These are phyloP conservation scores for Dolomedes plantarius DNA, from an alignment of 2,888 invertebrate species.

Conservation along the genomic window DNA sequence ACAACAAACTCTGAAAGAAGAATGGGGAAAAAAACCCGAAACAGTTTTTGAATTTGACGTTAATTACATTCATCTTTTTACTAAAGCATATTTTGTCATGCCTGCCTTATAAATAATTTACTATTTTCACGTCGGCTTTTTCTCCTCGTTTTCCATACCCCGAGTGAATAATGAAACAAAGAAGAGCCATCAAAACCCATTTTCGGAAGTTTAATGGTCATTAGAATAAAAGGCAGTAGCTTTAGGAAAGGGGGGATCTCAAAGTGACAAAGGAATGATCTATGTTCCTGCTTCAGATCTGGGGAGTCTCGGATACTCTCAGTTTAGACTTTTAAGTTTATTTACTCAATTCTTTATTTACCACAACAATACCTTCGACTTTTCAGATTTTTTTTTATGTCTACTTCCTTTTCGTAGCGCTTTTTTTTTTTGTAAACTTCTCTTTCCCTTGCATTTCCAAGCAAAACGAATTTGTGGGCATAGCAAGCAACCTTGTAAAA, in stretches of 20 bases:
- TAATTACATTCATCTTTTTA: not conserved
- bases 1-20: not conserved
- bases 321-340: not conserved
- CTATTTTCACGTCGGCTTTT: not conserved
- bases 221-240: constrained; percentile 28
- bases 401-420: too few relatives aligned
- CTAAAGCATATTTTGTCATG: not conserved
- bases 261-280: constrained; percentile 38
- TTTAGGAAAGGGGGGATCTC: not conserved
- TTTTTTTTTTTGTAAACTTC: too few relatives aligned
- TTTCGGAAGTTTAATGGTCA: constrained; percentile 28
- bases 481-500: too few relatives aligned
- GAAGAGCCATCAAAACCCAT: constrained; percentile 21
- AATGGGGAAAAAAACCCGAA: not conserved
- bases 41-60: constrained; percentile 1
- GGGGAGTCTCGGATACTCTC: not conserved
- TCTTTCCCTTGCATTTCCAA: too few relatives aligned
- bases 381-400: too few relatives aligned
- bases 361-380: too few relatives aligned
- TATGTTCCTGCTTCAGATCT: not conserved
- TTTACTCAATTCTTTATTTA: not conserved
- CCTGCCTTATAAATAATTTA: constrained; percentile 1
- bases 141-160: not conserved
- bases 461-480: too few relatives aligned
- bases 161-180: constrained; percentile 32